Base-by-base conservation (phyloP, 2,888 invertebrate genomes). In the Synanthedon tipuliformis region DNA sequence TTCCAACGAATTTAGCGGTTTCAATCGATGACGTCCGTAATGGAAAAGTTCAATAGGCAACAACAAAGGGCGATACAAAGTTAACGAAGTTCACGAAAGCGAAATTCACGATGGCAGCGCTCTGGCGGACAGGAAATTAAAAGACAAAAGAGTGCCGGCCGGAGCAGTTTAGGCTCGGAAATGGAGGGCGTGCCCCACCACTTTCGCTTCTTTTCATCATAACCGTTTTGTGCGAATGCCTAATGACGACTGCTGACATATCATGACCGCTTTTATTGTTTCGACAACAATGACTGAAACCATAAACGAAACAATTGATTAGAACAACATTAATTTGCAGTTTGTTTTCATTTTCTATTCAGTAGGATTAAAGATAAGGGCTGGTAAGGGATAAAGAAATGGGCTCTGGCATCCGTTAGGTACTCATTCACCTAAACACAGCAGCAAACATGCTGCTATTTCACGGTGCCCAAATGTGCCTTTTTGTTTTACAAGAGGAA, bases 21-120 rank as follows among this genome's bases (percentile, higher is more conserved):
- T 77, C 78, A 76, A 82, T 83, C 80, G 78, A 82, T 83, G 75
- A 76, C 68, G 72, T 73, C 63, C 69, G 78, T 86, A 85, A 87
- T 85, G 81, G 81, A 79, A 84, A 87, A 86, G 85, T 85, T 87
- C 81, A 82, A 82, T 82, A 80, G 74, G 78, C 71, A 83, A 80
- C 80, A 82, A 84, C 83, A 85, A 83, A 85, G 79, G 73, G 68
- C 71, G 81, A 79, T 78, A 83, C 78, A n/a, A 84, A 85, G 81
- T 82, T 83, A 87, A 83, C 81, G 83, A 84, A 79, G 81, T 78
- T 78, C 77, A 78, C 78, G 81, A 82, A 85, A 85, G 78, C 73
- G 69, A 84, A 86, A 85, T 81, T 84, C 78, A 78, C 75, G 78
- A 78, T 74, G 69, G 75, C 68, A 75, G 75, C 77, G 55, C 74